These are phyloP conservation scores for Anser cygnoides DNA, from an alignment of 2,113 vertebrate species.

Conservation along the genomic window DNA sequence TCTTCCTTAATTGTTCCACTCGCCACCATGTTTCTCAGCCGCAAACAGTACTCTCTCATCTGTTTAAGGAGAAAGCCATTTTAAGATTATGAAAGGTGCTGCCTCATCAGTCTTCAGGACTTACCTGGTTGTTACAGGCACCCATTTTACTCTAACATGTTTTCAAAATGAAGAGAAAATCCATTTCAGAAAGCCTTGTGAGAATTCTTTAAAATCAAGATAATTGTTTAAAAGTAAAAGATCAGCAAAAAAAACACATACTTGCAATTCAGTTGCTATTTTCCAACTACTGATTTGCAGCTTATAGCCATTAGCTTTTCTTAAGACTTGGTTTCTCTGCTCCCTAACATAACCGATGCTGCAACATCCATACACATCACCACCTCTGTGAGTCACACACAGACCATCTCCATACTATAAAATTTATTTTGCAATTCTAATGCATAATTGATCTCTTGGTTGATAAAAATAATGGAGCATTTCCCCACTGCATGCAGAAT, in stretches of 20 bases:
- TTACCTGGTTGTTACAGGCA: neutral
- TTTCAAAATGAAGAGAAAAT: neutral
- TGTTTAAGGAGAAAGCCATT: conserved; percentile 35
- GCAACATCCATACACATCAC: neutral
- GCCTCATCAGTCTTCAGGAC: neutral
- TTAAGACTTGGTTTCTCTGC: neutral
- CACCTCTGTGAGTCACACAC: conserved; percentile 1
- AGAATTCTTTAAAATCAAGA: neutral
- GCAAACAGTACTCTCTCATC: conserved; percentile 95
- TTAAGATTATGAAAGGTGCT: neutral
- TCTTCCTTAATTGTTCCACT: conserved; percentile 84
- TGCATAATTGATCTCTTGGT: conserved; percentile 20
- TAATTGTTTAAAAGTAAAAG: neutral
- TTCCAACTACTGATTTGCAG: neutral
- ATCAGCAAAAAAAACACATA: neutral
- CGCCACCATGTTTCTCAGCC: conserved; percentile 91
- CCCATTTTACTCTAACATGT: neutral
- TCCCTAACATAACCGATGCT: neutral
- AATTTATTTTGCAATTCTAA: neutral
- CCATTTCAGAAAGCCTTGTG: neutral
- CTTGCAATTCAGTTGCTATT: neutral
- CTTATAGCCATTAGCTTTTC: neutral
- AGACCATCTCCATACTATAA: neutral
- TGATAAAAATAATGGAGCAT: neutral
- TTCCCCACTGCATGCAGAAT: neutral